Evolutionary conservation across 2,113 vertebrate species (phyloP).

Genomic region (Cheilinus undulatus): DNA sequence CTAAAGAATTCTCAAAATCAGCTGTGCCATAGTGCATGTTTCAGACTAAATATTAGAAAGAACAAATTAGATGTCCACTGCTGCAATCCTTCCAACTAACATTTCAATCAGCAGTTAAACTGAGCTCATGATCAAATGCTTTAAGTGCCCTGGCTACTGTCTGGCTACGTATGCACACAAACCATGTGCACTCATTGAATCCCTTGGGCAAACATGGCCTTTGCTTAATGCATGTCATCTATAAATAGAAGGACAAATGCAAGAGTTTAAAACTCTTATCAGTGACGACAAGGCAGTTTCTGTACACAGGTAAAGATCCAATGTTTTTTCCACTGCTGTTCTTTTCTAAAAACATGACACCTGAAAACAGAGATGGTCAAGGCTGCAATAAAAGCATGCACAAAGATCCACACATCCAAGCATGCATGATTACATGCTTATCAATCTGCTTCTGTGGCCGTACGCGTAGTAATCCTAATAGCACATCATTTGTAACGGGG

Average conservation of each 20-base stretch:
- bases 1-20: no score
- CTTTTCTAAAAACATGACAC: no score
- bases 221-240: background rate
- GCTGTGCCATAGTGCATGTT: no score
- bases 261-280: no score
- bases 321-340: background rate
- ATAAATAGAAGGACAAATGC: no score
- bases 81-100: no score
- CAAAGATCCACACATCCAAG: constrained; percentile 10
- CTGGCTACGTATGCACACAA: background rate
- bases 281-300: no score
- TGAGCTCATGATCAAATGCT: no score
- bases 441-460: constrained; percentile 54
- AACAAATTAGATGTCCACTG: no score
- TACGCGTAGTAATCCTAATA: constrained; percentile 60
- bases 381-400: background rate
- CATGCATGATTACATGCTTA: constrained; percentile 34
- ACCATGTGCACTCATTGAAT: background rate
- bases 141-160: background rate
- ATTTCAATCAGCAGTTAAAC: no score
- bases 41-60: no score
- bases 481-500: constrained; percentile 61
- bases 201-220: background rate
- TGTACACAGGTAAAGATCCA: background rate
- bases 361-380: background rate